A percentile compares a stretch with the other conserved stretches of the same genome.
Conservation (phyloP, 2,888 invertebrate species). For the Oligia fasciuncula region DNA sequence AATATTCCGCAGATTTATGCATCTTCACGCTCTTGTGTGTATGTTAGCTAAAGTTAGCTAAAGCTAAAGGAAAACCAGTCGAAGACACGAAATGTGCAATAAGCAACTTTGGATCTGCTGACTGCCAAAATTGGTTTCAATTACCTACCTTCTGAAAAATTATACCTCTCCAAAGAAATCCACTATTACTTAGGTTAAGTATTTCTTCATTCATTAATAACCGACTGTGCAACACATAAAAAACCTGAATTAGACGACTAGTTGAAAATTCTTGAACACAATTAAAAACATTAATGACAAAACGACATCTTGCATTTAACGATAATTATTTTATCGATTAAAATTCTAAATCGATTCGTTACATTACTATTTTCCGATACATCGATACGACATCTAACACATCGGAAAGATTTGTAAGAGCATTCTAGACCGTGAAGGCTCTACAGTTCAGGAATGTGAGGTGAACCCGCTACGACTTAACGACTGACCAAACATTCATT, state of each 20-base stretch:
- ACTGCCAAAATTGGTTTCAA: neutral
- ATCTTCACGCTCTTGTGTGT: neutral
- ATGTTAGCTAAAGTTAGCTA: too few species aligned
- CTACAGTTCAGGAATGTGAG: constrained; percentile 72
- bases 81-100: neutral
- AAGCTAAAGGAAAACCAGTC: neutral
- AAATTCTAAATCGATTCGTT: constrained; percentile 11
- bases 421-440: constrained; percentile 64
- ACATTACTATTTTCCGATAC: neutral
- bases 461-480: constrained; percentile 64
- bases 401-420: constrained; percentile 64
- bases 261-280: constrained; percentile 12
- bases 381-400: constrained; percentile 12
- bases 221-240: neutral
- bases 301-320: neutral
- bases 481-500: constrained; percentile 64
- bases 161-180: neutral
- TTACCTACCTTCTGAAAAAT: neutral
- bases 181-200: too few species aligned
- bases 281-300: constrained; percentile 4
- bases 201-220: neutral
- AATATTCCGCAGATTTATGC: neutral
- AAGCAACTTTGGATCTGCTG: neutral
- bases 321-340: constrained; percentile 7
- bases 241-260: neutral